Base-by-base conservation (phyloP, 2,113 vertebrate genomes). In the Pelmatolapia mariae region DNA sequence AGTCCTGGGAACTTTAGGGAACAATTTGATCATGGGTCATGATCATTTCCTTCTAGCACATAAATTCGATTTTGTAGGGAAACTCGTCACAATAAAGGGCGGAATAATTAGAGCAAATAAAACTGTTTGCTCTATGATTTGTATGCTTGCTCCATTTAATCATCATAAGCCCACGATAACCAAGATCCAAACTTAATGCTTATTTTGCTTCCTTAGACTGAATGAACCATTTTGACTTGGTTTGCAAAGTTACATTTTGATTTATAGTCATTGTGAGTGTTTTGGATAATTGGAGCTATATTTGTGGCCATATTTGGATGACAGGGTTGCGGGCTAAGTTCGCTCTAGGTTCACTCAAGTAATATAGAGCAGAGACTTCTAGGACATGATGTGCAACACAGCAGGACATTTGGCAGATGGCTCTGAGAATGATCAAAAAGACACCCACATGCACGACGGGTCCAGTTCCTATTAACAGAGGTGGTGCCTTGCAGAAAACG, bases 341-440 rank as follows among this genome's bases (percentile, higher is more conserved):
- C 0, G 1, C 19, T 38, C 10, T n/a, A 66, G 33, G 10, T 22
- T 66, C 33, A 38, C 4, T 66, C 10, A 66, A 38, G 61, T 38
- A 66, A 38, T 38, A 66, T 38, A 22, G 33, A 38, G 19, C 43
- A 78, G 43, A 78, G 71, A 31, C 71, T 8, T 29, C 9, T 29
- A 31, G 15, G 43, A 19, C 43, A 78, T 10, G 24, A 19, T 78
- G 43, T 78, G 10, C 24, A 11, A 31, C 71, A 19, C 0, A 0
- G 66, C 22, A 16, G 38, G 38, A 24, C 5, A 45, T 73, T 73
- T 73, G 38, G 38, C 38, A 24, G 66, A 45, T 29, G 8, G 68
- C 40, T 29, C 40, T 0, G 8, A 29, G 6, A 76, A 76, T 29
- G 1, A 29, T 47, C 15, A 5, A 47, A 76, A 47, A 76, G 15